Evolutionary conservation across 2,888 invertebrate species (phyloP).

Genomic region (Xanthia icteritia): DNA sequence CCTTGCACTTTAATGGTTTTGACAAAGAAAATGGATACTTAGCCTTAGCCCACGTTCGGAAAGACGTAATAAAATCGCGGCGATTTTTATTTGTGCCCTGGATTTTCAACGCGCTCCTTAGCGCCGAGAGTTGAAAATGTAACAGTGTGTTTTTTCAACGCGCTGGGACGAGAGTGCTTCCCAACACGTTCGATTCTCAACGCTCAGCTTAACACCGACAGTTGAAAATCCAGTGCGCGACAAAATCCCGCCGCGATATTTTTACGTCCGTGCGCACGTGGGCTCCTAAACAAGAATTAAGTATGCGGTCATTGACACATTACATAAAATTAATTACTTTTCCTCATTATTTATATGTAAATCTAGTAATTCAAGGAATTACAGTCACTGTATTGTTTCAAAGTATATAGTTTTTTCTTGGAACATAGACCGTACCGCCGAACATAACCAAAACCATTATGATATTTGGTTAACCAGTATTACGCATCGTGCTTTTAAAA

Average conservation of each 20-base stretch:
- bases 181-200: too few relatives aligned
- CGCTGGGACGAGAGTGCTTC: too few relatives aligned
- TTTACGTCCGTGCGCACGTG: too few relatives aligned
- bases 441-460: constrained; percentile 2
- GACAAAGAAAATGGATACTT: not conserved
- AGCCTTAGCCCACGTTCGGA: too few relatives aligned
- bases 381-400: constrained; percentile 18
- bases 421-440: not conserved
- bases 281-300: constrained; percentile 16
- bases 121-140: too few relatives aligned
- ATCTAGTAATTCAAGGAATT: not conserved
- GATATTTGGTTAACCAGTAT: constrained; percentile 1
- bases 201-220: too few relatives aligned
- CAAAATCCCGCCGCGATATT: too few relatives aligned
- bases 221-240: too few relatives aligned
- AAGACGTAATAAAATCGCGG: too few relatives aligned
- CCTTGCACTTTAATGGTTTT: not conserved
- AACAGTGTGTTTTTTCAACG: too few relatives aligned
- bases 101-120: too few relatives aligned
- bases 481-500: constrained; percentile 3
- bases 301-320: constrained; percentile 1
- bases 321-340: constrained; percentile 16
- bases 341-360: constrained; percentile 37
- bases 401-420: constrained; percentile 4
- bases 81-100: too few relatives aligned